phyloP scores from a whole-genome alignment of 2,888 invertebrate genomes.

The Tethea ocularis region DNA sequence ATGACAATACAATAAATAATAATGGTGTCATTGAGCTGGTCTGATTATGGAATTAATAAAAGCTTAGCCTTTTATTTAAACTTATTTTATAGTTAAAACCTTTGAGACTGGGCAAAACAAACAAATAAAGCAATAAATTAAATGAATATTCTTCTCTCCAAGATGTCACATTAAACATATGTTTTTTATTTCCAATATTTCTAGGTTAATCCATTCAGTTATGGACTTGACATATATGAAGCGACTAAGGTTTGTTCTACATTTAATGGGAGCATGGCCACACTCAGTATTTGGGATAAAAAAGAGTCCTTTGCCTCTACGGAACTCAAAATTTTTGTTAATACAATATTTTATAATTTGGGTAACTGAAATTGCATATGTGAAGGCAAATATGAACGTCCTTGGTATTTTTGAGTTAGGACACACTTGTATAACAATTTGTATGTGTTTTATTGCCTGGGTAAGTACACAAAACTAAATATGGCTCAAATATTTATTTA shows the following conservation, averaged over 20 bases:
- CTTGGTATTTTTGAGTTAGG: neutral
- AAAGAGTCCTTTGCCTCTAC: neutral
- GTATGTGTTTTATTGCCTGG: neutral
- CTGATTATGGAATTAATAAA: too few relatives aligned
- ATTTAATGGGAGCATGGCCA: conserved; percentile 1
- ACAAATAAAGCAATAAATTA: too few relatives aligned
- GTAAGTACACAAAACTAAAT: neutral
- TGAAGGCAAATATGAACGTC: conserved; percentile 12
- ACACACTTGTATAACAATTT: neutral
- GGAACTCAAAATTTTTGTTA: neutral
- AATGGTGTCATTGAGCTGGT: too few relatives aligned
- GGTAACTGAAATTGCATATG: conserved; percentile 21
- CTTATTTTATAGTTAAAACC: too few relatives aligned
- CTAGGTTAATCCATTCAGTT: neutral
- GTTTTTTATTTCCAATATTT: neutral
- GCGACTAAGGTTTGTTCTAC: neutral
- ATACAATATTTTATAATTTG: conserved; percentile 21
- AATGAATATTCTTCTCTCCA: too few relatives aligned
- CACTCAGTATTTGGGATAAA: neutral
- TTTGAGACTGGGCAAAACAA: too few relatives aligned
- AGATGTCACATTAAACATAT: too few relatives aligned
- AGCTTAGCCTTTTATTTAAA: too few relatives aligned
- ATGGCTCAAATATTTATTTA: too few relatives aligned
- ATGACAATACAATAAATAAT: too few relatives aligned
- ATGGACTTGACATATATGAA: conserved; percentile 7